These are phyloP conservation scores for Coregonus ussuriensis DNA, from an alignment of 2,797 vertebrate species.

Conservation along the genomic window DNA sequence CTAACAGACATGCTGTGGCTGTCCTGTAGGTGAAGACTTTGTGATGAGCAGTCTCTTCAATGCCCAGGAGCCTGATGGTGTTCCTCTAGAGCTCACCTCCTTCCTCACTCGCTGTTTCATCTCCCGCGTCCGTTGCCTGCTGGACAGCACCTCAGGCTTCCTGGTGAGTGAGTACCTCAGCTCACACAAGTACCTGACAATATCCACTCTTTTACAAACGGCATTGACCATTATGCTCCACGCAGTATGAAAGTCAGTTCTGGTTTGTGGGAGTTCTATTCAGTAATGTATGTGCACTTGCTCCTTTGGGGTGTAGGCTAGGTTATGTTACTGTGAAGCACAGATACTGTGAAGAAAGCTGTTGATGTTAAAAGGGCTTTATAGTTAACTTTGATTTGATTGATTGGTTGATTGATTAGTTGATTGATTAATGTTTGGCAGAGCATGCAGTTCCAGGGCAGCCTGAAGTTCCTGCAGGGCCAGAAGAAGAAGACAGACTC, in stretches of 20 bases:
- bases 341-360: not conserved
- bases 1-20: not conserved
- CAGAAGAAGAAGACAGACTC: conserved; percentile 80
- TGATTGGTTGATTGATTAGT: not conserved
- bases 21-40: conserved; percentile 45
- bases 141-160: conserved; percentile 87
- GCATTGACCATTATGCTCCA: not conserved
- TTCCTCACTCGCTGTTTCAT: conserved; percentile 84
- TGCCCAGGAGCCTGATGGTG: conserved; percentile 65
- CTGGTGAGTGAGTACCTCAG: conserved; percentile 71
- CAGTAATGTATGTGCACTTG: not conserved
- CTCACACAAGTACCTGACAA: not conserved
- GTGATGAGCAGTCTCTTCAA: conserved; percentile 67
- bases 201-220: not conserved
- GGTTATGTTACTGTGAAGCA: not conserved
- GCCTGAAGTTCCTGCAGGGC: conserved; percentile 83
- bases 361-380: not conserved
- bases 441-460: conserved; percentile 88
- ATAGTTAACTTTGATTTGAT: not conserved
- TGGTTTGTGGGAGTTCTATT: not conserved
- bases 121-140: conserved; percentile 81
- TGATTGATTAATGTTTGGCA: conserved; percentile 36
- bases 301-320: not conserved
- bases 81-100: conserved; percentile 70
- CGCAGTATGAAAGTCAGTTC: not conserved